These are phyloP conservation scores for Illadopsis cleaveri DNA, from an alignment of 2,113 vertebrate genomes.

Conservation along the genomic window DNA sequence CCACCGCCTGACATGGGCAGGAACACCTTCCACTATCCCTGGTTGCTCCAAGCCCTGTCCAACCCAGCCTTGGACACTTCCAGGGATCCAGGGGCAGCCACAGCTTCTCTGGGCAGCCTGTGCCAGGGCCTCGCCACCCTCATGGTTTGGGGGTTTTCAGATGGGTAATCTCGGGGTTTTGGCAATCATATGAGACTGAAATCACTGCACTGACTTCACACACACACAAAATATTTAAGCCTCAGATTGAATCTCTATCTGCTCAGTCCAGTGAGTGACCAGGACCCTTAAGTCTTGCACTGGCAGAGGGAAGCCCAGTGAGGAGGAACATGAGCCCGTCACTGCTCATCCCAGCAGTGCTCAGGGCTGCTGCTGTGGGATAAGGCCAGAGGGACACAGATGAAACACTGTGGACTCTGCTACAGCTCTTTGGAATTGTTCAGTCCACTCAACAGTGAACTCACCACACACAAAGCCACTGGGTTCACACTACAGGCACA, in stretches of 20 bases:
- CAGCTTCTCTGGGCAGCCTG: neutral
- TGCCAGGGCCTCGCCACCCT: neutral
- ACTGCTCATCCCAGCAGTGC: neutral
- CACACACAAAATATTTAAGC: neutral
- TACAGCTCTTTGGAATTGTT: neutral
- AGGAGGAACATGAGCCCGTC: neutral
- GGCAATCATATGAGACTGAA: neutral
- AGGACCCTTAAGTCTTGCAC: neutral
- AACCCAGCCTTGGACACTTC: neutral
- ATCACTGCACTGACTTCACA: neutral
- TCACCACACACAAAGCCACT: neutral
- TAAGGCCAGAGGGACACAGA: neutral
- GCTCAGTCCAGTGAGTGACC: neutral
- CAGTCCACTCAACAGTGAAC: neutral
- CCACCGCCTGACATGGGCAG: neutral
- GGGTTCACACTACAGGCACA: neutral
- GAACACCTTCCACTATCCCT: neutral
- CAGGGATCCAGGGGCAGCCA: neutral
- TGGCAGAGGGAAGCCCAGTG: neutral
- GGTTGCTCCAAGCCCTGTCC: accelerated
- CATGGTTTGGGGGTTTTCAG: neutral
- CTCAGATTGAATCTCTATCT: neutral
- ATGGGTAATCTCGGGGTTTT: neutral
- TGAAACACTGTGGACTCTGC: neutral
- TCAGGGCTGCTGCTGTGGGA: neutral